Conservation (phyloP, 1,140 invertebrate genomes). For the Acromyrmex echinatior region DNA sequence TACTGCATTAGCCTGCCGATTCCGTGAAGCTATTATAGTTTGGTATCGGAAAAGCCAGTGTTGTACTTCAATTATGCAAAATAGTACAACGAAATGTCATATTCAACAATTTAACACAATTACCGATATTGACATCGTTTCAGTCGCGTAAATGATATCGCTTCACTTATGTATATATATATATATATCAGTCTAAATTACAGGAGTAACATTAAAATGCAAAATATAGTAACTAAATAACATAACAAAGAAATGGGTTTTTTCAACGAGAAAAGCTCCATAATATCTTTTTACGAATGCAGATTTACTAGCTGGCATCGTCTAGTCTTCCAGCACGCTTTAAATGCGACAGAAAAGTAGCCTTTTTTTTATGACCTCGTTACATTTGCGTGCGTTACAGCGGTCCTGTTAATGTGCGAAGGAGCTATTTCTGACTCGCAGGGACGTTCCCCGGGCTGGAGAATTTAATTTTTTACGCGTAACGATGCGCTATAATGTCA, state of each 20-base stretch:
- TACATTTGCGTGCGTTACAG: conserved; percentile 46
- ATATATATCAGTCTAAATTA: background rate
- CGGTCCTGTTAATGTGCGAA: conserved; percentile 39
- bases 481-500: conserved; percentile 44
- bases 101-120: background rate
- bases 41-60: background rate
- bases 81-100: background rate
- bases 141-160: background rate
- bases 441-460: background rate
- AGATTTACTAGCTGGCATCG: background rate
- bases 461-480: conserved; percentile 61
- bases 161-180: background rate
- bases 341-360: conserved; percentile 52
- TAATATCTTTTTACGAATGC: conserved; percentile 26
- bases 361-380: conserved; percentile 39
- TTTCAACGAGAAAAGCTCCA: background rate
- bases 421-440: conserved; percentile 15
- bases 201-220: background rate
- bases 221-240: background rate
- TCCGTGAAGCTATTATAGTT: background rate
- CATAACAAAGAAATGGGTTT: background rate
- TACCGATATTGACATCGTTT: background rate
- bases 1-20: background rate
- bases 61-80: conserved; percentile 3
- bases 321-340: background rate